Evolutionary conservation across 2,113 vertebrate genomes (phyloP).

Genomic region (Chauna torquata): DNA sequence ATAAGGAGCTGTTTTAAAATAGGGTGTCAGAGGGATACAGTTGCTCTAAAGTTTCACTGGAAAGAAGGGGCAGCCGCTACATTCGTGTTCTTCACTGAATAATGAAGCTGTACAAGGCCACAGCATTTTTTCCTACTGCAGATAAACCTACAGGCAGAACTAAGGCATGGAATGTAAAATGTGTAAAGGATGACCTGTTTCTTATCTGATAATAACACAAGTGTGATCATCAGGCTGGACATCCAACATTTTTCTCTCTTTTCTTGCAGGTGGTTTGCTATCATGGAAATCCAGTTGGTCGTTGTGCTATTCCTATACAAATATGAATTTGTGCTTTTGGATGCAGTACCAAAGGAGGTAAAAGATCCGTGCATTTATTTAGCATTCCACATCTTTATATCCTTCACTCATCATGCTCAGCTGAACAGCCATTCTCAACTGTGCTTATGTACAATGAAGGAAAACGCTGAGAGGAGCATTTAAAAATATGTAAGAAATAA

Average conservation of each 20-base stretch:
- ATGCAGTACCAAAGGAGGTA: conserved; percentile 82
- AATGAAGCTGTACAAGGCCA: not conserved
- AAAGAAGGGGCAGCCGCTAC: not conserved
- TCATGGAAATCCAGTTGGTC: conserved; percentile 82
- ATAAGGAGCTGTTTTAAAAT: conserved; percentile 23
- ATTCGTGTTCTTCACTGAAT: fast-evolving
- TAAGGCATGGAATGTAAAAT: not conserved
- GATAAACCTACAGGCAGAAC: not conserved
- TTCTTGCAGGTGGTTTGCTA: conserved; percentile 80
- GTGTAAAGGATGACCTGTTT: not conserved
- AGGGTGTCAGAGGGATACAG: not conserved
- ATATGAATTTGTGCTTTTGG: conserved; percentile 80
- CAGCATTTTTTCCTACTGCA: not conserved
- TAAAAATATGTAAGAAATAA: not conserved
- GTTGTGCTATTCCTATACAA: conserved; percentile 78
- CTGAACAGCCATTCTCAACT: not conserved
- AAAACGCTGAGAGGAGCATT: not conserved
- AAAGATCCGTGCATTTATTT: not conserved
- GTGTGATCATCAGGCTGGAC: not conserved
- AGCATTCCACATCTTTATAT: not conserved
- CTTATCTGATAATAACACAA: not conserved
- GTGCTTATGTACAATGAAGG: not conserved
- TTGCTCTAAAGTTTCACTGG: not conserved
- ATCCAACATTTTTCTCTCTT: not conserved
- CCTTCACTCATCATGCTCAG: not conserved